Base-by-base conservation (phyloP, 1,140 invertebrate genomes). In the Steinernema khuongi region DNA sequence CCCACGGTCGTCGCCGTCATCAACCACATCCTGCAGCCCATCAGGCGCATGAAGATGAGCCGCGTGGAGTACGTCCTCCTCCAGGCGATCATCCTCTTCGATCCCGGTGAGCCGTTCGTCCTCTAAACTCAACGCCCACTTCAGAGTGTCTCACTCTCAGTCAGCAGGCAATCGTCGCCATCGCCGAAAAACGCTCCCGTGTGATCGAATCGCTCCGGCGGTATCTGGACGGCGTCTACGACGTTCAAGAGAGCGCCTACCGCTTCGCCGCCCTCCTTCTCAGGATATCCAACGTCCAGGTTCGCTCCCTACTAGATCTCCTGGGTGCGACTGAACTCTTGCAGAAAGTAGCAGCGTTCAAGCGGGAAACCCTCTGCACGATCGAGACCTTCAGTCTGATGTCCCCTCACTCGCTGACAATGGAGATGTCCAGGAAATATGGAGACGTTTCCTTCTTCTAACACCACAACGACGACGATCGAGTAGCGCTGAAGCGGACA, bases 361-460 rank as follows among this genome's bases (percentile, higher is more conserved):
- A 83, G 72, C 73, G 82, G 18, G 82, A 84, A 74, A 84, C 82
- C 17, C 67, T 84, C 7, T 83, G 76, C 32, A 84, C 82, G 2
- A 84, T 84, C 19, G 82, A 84, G 71, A 84, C 84, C 0, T 84
- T 84, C 73, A 79, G 84, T 31, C 77, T 84, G 43, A 83, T 84
- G 79, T 77, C 77, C 11, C 82, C 82, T 14, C 82, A 85, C 76
- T 84, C 82, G 67, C 68, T 83, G 22, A 83, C 82, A 14, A 85
- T 85, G 83, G 82, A 83, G 67, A 77, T 83, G 28, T 81, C 81
- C 22, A 81, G 81, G 60, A 85, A 83, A 67, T 83, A 83, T 68
- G 74, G 83, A 14, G 81, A 83, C 29, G 71, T 81, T 50, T 85
- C n/a, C n/a, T n/a, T n/a, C n/a, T n/a, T n/a, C n/a, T n/a, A n/a